phyloP scores from a whole-genome alignment of 2,888 invertebrate species.

The Chydorus sphaericus region DNA sequence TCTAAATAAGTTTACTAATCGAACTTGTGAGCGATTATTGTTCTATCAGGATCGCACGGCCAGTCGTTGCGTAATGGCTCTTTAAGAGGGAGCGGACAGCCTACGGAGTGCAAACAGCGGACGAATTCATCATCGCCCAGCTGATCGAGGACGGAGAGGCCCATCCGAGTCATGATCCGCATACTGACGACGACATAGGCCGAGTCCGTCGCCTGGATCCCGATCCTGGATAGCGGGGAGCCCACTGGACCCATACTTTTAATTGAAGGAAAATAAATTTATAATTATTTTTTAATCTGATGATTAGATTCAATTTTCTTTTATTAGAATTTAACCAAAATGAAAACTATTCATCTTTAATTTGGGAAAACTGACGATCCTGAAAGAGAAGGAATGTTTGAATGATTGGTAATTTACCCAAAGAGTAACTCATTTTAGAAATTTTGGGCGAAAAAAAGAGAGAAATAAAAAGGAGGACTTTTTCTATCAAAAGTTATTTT shows the following conservation, averaged over 20 bases:
- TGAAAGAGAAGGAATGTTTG: too few species aligned
- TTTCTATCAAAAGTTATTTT: too few species aligned
- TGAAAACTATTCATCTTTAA: too few species aligned
- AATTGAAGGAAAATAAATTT: conserved; percentile 33
- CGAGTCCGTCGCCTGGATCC: conserved; percentile 36
- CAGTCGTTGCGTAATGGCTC: conserved; percentile 31
- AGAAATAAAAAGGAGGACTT: too few species aligned
- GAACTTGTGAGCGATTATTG: conserved; percentile 26
- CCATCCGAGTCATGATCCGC: conserved; percentile 38
- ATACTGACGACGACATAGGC: conserved; percentile 38
- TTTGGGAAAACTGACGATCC: too few species aligned
- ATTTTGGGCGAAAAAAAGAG: too few species aligned
- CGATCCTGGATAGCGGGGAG: conserved; percentile 36
- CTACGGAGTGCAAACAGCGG: conserved; percentile 35
- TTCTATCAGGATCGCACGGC: conserved; percentile 41
- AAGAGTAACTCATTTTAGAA: too few species aligned
- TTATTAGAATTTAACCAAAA: too few species aligned
- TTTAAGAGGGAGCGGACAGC: conserved; percentile 13
- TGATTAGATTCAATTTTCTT: too few species aligned
- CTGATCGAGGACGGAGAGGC: conserved; percentile 30
- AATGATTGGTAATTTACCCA: background rate
- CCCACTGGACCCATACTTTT: conserved; percentile 41
- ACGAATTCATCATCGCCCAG: conserved; percentile 51
- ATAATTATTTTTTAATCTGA: too few species aligned
- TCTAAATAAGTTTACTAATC: background rate